Base-by-base conservation (phyloP, 2,888 invertebrate genomes). In the Biston betularia region DNA sequence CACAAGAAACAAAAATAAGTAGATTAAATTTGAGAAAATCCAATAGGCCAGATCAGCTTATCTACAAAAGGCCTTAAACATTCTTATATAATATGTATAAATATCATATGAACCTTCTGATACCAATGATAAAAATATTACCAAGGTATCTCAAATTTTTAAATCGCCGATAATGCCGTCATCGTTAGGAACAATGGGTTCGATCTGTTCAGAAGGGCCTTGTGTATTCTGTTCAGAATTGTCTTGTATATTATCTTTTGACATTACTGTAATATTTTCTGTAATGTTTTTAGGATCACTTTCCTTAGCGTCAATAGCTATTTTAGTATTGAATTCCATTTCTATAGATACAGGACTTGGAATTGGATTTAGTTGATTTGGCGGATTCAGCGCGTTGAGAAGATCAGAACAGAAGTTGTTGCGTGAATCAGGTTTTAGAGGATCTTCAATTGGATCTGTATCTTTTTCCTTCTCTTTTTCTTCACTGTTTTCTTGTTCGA, bases 391-490 rank as follows among this genome's bases (percentile, higher is more conserved):
- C 3, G 59, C 65, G 38, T 63, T 69, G 35, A 68, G 58, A 61
- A 65, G 64, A 49, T 70, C 70, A 8, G 72, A 60, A 50, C 74
- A 73, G 57, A 64, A 69, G 42, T 65, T 63, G n/a, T 63, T 69
- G 15, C 76, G 71, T n/a, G 55, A 63, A 58, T 63, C 66, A 59
- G 71, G 78, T 48, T 74, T 77, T 1, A 85, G 68, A 24, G 87
- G 84, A 69, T 88, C 87, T 59, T 81, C 76, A 12, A 71, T 61
- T 44, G 58, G 48, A 35, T 46, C 48, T 48, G 24, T 46, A 8
- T 66, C 48, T 42, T 68, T 62, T 14, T 78, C 77, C 7, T 74
- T 78, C 46, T 75, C 72, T 11, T 70, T 74, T 15, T 75, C 75
- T 46, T 73, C 73, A 12, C 68, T 54, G 40, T 72, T 69, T 14